Evolutionary conservation across 2,797 vertebrate genomes (phyloP).

Genomic region (Caiman crocodilus): DNA sequence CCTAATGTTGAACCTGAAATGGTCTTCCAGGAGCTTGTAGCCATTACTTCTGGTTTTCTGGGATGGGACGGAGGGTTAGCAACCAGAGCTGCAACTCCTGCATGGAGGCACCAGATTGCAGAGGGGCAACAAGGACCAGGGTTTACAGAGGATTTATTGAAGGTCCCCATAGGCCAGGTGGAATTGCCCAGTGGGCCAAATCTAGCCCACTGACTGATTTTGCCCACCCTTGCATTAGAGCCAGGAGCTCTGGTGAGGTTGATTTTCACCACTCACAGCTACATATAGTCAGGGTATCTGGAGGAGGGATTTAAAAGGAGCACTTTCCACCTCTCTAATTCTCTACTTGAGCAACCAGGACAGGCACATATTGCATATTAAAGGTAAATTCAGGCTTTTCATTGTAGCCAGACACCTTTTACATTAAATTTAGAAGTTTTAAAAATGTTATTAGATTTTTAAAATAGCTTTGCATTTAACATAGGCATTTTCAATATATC

Average conservation of each 20-base stretch:
- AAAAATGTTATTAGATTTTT: constrained; percentile 2
- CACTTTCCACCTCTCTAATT: not conserved
- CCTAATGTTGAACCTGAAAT: too few relatives aligned
- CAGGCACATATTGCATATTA: not conserved
- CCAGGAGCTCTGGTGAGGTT: not conserved
- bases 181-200: too few relatives aligned
- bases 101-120: too few relatives aligned
- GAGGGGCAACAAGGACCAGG: too few relatives aligned
- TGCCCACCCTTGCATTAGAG: not conserved
- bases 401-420: not conserved
- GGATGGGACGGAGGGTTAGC: too few relatives aligned
- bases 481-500: not conserved
- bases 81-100: too few relatives aligned
- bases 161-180: too few relatives aligned
- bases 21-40: too few relatives aligned
- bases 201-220: not conserved
- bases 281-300: not conserved
- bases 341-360: not conserved
- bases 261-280: not conserved
- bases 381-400: not conserved
- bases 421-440: constrained; percentile 1
- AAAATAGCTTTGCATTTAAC: not conserved
- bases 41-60: too few relatives aligned
- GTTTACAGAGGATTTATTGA: too few relatives aligned
- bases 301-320: not conserved